These are phyloP conservation scores for Goniozus legneri DNA, from an alignment of 1,140 invertebrate genomes.

Conservation along the genomic window DNA sequence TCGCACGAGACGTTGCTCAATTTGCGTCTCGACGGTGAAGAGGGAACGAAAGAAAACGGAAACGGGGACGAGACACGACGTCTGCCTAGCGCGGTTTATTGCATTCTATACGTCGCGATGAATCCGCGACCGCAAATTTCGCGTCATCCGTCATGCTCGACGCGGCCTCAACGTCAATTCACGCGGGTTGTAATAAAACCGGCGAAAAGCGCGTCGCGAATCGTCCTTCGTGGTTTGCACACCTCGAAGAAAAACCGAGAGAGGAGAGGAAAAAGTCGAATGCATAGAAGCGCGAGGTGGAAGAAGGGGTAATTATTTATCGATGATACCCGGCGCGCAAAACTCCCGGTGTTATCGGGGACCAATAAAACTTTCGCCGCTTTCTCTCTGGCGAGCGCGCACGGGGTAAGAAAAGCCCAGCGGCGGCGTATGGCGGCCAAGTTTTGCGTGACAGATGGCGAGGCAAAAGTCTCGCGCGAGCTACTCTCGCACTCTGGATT, in stretches of 20 bases:
- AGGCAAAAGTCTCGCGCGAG: slow-evolving; percentile 28
- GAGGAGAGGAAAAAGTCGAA: neutral
- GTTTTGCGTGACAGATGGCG: slow-evolving; percentile 31
- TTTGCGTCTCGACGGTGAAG: slow-evolving; percentile 18
- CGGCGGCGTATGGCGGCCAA: slow-evolving; percentile 32
- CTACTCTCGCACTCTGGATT: too few species aligned
- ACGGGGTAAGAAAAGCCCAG: slow-evolving; percentile 26
- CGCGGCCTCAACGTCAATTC: too few species aligned
- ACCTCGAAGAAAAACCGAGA: too few species aligned
- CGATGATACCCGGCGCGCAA: too few species aligned
- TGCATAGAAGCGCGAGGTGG: too few species aligned
- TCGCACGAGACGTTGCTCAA: slow-evolving; percentile 26
- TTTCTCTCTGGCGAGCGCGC: neutral
- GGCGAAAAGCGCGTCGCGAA: slow-evolving; percentile 1
- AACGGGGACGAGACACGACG: slow-evolving; percentile 11
- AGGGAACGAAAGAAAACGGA: slow-evolving; percentile 3
- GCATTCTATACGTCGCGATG: slow-evolving; percentile 19
- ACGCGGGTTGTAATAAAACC: neutral
- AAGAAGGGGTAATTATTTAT: slow-evolving; percentile 23
- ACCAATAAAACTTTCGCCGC: slow-evolving; percentile 18
- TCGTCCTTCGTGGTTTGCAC: too few species aligned
- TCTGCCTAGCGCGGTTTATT: slow-evolving; percentile 25
- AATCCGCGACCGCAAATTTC: too few species aligned
- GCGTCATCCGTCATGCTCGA: too few species aligned
- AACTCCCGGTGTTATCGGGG: too few species aligned